Percentiles rank a stretch among this genome's conserved stretches.
phyloP scores from a whole-genome alignment of 2,888 invertebrate species.

The Trichopoda pennipes region DNA sequence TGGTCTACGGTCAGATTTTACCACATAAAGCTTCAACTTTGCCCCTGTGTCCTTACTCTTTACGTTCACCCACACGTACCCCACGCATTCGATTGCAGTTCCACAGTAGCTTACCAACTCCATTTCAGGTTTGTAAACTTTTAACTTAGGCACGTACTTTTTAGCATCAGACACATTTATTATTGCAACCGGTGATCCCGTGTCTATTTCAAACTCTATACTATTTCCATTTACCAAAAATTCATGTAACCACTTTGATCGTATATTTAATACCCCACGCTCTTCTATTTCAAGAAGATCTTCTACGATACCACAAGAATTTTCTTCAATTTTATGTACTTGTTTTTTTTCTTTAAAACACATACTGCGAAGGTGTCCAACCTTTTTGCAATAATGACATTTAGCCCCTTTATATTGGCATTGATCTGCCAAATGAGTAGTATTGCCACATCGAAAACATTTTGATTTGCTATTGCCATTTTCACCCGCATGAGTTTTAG shows the following conservation, averaged over 20 bases:
- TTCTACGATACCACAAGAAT: constrained; percentile 6
- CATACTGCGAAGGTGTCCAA: constrained; percentile 32
- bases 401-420: constrained; percentile 36
- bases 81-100: constrained; percentile 31
- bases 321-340: constrained; percentile 30
- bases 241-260: constrained; percentile 12
- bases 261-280: not conserved
- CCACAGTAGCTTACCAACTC: constrained; percentile 39
- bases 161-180: constrained; percentile 34
- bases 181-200: too few species aligned
- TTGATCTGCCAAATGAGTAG: constrained; percentile 44
- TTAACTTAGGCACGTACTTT: constrained; percentile 20
- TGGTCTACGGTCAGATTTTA: constrained; percentile 19
- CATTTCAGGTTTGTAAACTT: constrained; percentile 37
- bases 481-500: not conserved
- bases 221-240: constrained; percentile 26
- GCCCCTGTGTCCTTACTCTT: not conserved
- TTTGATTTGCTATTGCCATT: constrained; percentile 17
- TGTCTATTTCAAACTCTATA: constrained; percentile 42
- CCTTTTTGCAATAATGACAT: constrained; percentile 34
- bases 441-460: constrained; percentile 45
- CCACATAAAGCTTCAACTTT: not conserved
- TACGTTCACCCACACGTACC: constrained; percentile 33
- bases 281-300: constrained; percentile 22
- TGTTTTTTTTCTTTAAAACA: constrained; percentile 40